Base-by-base conservation (phyloP, 2,113 vertebrate genomes). In the Loxodonta africana region DNA sequence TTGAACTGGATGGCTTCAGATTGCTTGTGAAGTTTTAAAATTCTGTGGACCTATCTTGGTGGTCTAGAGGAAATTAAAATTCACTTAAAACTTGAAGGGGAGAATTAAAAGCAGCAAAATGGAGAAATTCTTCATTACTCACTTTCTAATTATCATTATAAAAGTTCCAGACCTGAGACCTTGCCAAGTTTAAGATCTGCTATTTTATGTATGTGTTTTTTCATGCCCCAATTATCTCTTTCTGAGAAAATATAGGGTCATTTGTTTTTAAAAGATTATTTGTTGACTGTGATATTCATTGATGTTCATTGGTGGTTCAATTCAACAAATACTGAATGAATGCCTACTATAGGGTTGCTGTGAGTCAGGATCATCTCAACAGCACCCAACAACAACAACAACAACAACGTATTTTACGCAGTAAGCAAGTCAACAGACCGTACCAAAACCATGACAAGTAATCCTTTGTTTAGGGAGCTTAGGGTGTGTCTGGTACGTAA, bases 111-210 rank as follows among this genome's bases (percentile, higher is more conserved):
- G 57, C 37, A 53, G 8, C 30, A 80, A 93, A 94, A 60, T 91
- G 46, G 26, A 89, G 11, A 26, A 37, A 28, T 80, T 20, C 71
- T 28, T 94, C 65, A 92, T 96, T 94, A 85, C 33, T 94, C 26
- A 71, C 14, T 90, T 85, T 92, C 86, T 96, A 92, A 93, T 95
- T 95, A 95, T 77, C 28, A 82, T 74, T 46, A 37, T 71, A 81
- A 82, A 93, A 84, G 81, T 87, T 91, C 17, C 11, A 87, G 44
- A 67, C 81, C 65, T 77, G 65, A 95, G 76, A 84, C 1, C 2
- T 51, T 96, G 91, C 51, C 63, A 83, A 41, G 87, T 53, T 78
- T 74, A 87, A 84, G 33, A 23, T 67, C 44, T 89, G 41, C 69
- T 83, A 67, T 80, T 94, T 96, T 93, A 65, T 60, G 73, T 73